These are phyloP conservation scores for Arothron firmamentum DNA, from an alignment of 2,113 vertebrate genomes.

Conservation along the genomic window DNA sequence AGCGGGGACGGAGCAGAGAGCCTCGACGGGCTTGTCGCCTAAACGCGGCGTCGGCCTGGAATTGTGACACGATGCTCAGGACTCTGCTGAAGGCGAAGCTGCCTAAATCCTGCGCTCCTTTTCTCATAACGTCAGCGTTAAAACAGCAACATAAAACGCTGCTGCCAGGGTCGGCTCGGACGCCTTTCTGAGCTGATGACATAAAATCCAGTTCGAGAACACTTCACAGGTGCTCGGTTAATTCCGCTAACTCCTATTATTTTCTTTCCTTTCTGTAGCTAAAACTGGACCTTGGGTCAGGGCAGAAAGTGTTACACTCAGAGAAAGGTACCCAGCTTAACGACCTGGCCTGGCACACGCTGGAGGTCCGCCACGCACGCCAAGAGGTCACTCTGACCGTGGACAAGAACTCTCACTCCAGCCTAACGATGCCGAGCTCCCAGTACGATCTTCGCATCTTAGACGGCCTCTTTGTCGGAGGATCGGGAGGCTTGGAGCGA, in stretches of 20 bases:
- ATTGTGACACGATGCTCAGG: constrained; percentile 57
- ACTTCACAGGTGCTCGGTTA: not conserved
- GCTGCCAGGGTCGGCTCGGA: too few relatives aligned
- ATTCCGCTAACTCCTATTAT: not conserved
- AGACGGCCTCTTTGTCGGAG: constrained; percentile 80
- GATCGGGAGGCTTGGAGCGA: constrained; percentile 72
- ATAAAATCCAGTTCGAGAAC: too few relatives aligned
- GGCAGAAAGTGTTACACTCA: constrained; percentile 75
- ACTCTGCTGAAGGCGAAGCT: constrained; percentile 43
- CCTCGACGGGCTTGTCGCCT: constrained; percentile 62
- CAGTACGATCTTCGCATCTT: constrained; percentile 69
- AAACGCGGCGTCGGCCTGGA: constrained; percentile 48
- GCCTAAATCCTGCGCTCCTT: constrained; percentile 45
- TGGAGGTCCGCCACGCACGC: constrained; percentile 73
- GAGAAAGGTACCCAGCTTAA: constrained; percentile 77
- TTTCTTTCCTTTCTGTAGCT: constrained; percentile 67
- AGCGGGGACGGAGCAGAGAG: constrained; percentile 56
- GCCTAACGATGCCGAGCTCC: constrained; percentile 59
- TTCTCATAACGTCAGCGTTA: constrained; percentile 14
- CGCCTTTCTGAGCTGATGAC: too few relatives aligned
- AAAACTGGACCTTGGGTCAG: constrained; percentile 78
- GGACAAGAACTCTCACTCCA: constrained; percentile 77
- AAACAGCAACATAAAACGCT: not conserved
- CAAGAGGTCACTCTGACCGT: constrained; percentile 73
- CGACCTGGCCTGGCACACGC: constrained; percentile 83